These are phyloP conservation scores for Caenorhabditis afra DNA, from an alignment of 2,888 invertebrate species.

Conservation along the genomic window DNA sequence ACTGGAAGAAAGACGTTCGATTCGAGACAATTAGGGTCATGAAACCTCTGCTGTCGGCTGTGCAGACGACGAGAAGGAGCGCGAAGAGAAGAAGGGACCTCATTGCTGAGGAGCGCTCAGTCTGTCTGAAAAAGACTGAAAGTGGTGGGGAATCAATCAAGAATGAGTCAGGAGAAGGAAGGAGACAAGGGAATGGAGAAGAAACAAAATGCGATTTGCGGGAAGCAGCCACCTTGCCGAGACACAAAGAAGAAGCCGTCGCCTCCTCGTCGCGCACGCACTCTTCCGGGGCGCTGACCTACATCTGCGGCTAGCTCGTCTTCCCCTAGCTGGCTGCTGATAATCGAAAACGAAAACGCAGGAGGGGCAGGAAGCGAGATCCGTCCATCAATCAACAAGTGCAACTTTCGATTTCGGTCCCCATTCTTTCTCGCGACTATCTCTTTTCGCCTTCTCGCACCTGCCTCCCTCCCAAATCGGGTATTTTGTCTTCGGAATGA, in stretches of 20 bases:
- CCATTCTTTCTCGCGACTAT: conserved; percentile 16
- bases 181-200: conserved; percentile 13
- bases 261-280: conserved; percentile 20
- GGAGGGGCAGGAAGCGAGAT: conserved; percentile 12
- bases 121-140: too few relatives aligned
- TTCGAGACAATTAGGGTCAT: conserved; percentile 10
- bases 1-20: conserved; percentile 61
- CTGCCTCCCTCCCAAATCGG: conserved; percentile 14
- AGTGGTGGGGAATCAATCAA: neutral
- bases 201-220: conserved; percentile 52
- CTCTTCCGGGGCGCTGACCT: conserved; percentile 22
- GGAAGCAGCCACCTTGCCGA: conserved; percentile 8
- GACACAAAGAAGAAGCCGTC: conserved; percentile 25
- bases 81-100: conserved; percentile 22
- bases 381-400: conserved; percentile 50
- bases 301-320: conserved; percentile 36
- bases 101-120: conserved; percentile 41
- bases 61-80: conserved; percentile 7
- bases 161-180: neutral
- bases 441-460: conserved; percentile 32
- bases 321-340: conserved; percentile 36
- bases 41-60: conserved; percentile 35
- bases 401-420: conserved; percentile 52
- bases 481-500: neutral
- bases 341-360: conserved; percentile 40